Conservation (phyloP, 2,113 vertebrate species). For the Pomatorhinus ruficollis region DNA sequence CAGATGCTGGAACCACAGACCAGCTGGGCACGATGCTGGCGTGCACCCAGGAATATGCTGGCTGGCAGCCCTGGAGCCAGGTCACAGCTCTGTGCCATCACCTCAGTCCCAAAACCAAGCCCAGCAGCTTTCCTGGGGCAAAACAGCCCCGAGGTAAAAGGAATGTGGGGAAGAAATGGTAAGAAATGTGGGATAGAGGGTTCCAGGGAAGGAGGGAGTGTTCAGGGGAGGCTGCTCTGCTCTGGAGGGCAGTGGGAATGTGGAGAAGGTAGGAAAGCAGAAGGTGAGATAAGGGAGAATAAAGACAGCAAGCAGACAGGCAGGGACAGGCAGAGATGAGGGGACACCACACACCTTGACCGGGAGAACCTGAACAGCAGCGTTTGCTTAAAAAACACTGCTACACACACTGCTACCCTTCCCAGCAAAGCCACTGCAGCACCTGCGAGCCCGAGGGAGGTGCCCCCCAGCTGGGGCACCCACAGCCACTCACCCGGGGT, state of each 20-base stretch:
- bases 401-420: rapidly evolving
- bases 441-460: rapidly evolving
- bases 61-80: not conserved
- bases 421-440: rapidly evolving
- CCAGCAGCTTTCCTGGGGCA: not conserved
- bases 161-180: not conserved
- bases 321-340: not conserved
- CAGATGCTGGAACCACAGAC: not conserved
- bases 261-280: not conserved
- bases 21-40: not conserved
- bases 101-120: not conserved
- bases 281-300: not conserved
- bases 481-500: not conserved
- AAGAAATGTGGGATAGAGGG: not conserved
- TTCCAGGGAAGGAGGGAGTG: not conserved
- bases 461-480: not conserved
- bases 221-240: not conserved
- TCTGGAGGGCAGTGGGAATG: not conserved
- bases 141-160: not conserved
- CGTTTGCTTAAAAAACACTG: rapidly evolving
- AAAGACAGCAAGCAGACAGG: not conserved
- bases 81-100: not conserved
- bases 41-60: not conserved
- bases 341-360: rapidly evolving
- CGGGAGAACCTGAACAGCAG: rapidly evolving